phyloP scores from a whole-genome alignment of 2,113 vertebrate genomes.

The Paralichthys olivaceus region DNA sequence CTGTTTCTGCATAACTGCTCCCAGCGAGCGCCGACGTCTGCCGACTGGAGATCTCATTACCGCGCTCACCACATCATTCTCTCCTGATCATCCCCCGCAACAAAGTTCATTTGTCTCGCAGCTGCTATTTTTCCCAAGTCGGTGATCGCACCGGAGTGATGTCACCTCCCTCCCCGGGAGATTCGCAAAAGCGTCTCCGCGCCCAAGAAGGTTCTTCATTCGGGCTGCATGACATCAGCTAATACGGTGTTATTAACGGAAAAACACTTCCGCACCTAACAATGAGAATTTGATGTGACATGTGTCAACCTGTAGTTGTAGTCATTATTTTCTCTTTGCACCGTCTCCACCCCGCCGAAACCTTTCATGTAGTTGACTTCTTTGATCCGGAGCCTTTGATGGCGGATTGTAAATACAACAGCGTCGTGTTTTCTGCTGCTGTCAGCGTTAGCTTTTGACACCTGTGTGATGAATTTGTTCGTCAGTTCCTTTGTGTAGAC shows the following conservation, averaged over 20 bases:
- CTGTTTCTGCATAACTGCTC: constrained; percentile 33
- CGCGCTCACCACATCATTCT: constrained; percentile 21
- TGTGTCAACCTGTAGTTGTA: constrained; percentile 52
- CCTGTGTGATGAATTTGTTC: constrained; percentile 55
- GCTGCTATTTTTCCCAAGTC: constrained; percentile 11
- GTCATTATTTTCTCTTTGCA: constrained; percentile 69
- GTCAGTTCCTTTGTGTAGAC: constrained; percentile 38
- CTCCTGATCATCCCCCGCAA: constrained; percentile 34
- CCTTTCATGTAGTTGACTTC: constrained; percentile 44
- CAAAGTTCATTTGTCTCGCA: constrained; percentile 42
- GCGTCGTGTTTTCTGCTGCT: constrained; percentile 50
- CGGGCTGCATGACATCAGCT: constrained; percentile 39
- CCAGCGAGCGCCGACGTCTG: constrained; percentile 4
- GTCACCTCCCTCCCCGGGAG: constrained; percentile 30
- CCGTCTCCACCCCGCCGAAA: constrained; percentile 28
- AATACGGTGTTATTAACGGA: constrained; percentile 48
- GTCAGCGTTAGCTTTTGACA: constrained; percentile 58
- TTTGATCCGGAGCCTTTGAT: constrained; percentile 66
- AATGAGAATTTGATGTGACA: constrained; percentile 47
- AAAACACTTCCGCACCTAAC: constrained; percentile 48
- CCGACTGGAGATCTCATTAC: constrained; percentile 49
- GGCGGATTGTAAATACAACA: constrained; percentile 59
- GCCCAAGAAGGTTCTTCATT: constrained; percentile 16
- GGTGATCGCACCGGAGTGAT: constrained; percentile 24
- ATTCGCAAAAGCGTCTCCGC: constrained; percentile 13